A percentile compares a stretch with the other conserved stretches of the same genome.
Conservation (phyloP, 2,888 invertebrate species). For the Tetrapedia diversipes region DNA sequence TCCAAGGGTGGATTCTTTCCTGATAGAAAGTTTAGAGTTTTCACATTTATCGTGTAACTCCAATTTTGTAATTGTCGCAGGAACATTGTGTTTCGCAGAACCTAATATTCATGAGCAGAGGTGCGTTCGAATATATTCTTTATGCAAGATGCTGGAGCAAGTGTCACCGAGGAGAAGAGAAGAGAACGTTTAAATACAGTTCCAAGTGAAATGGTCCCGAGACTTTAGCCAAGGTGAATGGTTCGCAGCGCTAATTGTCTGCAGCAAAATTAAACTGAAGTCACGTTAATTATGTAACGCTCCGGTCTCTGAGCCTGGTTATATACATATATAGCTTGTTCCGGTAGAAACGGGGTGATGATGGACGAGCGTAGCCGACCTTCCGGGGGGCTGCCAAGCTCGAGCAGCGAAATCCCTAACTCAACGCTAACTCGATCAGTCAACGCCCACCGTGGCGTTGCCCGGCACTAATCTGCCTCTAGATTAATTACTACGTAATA, state of each 20-base stretch:
- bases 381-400: constrained; percentile 77
- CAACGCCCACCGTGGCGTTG: constrained; percentile 78
- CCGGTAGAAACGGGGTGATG: constrained; percentile 73
- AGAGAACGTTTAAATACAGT: constrained; percentile 20
- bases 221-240: constrained; percentile 49
- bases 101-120: too few species aligned
- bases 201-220: constrained; percentile 20
- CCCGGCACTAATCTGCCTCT: constrained; percentile 79
- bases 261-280: constrained; percentile 81
- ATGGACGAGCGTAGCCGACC: constrained; percentile 76
- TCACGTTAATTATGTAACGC: constrained; percentile 81
- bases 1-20: too few species aligned
- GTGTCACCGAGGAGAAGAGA: constrained; percentile 3
- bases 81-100: too few species aligned
- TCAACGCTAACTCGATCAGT: constrained; percentile 82
- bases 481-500: constrained; percentile 80
- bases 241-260: constrained; percentile 75
- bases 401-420: constrained; percentile 80
- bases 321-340: constrained; percentile 51
- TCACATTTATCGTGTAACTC: too few species aligned
- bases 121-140: too few species aligned
- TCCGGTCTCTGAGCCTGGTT: constrained; percentile 68
- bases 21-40: too few species aligned
- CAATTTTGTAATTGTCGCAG: too few species aligned
- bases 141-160: neutral